Conservation (phyloP, 2,797 vertebrate species). For the Myotis planiceps region DNA sequence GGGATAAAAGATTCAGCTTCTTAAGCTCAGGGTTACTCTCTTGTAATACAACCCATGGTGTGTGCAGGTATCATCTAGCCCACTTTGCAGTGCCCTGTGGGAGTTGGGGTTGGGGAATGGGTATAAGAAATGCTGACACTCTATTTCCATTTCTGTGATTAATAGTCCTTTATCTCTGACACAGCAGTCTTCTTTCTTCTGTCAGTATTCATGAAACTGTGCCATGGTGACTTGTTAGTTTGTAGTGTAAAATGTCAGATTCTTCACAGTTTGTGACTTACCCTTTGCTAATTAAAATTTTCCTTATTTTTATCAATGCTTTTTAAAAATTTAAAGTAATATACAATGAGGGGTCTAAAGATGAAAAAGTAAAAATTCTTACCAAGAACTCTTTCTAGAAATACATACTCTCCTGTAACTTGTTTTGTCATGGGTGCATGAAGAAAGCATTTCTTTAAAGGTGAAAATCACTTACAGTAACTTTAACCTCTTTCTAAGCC, state of each 20-base stretch:
- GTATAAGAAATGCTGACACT: not conserved
- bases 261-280: not conserved
- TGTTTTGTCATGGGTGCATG: not conserved
- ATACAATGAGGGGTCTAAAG: not conserved
- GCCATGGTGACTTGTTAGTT: not conserved
- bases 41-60: not conserved
- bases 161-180: not conserved
- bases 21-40: not conserved
- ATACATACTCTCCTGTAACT: not conserved
- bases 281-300: not conserved
- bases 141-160: not conserved
- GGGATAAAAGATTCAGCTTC: not conserved
- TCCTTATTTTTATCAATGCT: not conserved
- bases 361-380: not conserved
- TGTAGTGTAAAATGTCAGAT: not conserved
- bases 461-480: not conserved
- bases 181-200: not conserved
- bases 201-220: not conserved
- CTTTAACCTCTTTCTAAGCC: not conserved
- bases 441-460: not conserved
- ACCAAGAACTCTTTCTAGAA: not conserved
- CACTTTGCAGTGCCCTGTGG: not conserved
- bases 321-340: not conserved
- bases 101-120: not conserved
- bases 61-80: not conserved